Evolutionary conservation across 2,797 vertebrate genomes (phyloP), one percentile per base, ranked within the genome.

Genomic region (Pteropus rufus): DNA sequence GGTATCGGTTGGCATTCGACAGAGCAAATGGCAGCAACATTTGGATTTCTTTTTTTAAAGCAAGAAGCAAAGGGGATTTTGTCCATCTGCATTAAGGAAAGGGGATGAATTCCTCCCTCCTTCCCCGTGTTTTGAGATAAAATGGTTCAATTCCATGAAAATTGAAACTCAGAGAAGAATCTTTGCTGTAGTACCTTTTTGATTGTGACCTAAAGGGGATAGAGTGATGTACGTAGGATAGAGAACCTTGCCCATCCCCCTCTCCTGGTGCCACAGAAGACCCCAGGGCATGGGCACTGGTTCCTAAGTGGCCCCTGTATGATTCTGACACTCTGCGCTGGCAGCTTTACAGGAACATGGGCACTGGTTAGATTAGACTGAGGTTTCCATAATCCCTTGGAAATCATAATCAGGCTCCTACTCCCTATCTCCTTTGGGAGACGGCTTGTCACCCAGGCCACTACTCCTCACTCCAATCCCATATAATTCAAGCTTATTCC

Each of bases 101-200:
- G 72, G 26, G 76, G 44, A 49, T 36, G 44, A 95, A 93, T 90
- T 86, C 80, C 82, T 64, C 49, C 56, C 11, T 64, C 5, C 49
- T 54, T 3, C 7, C 62, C 14, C 11, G 14, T 80, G 73, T 89
- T 97, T 80, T 60, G 62, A 97, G 96, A 97, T 94, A 97, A 97
- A 97, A 96, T 84, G 95, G 75, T 93, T 97, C 84, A 90, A 96
- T 96, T 97, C 94, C 94, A 90, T 95, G 85, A 94, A 96, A 96
- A 97, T 11, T 86, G 89, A 96, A 96, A 94, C 60, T 89, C 77
- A 26, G 87, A 73, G 81, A 89, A 69, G 96, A 96, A 87, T 86
- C 86, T 69, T 84, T 75, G 90, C 85, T n/a, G 26, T 91, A 54
- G 46, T 39, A 64, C 52, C 72, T 93, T 92, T 89, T 52, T 79